Conservation (phyloP, 2,888 invertebrate genomes). For the Nudaria mundana region DNA sequence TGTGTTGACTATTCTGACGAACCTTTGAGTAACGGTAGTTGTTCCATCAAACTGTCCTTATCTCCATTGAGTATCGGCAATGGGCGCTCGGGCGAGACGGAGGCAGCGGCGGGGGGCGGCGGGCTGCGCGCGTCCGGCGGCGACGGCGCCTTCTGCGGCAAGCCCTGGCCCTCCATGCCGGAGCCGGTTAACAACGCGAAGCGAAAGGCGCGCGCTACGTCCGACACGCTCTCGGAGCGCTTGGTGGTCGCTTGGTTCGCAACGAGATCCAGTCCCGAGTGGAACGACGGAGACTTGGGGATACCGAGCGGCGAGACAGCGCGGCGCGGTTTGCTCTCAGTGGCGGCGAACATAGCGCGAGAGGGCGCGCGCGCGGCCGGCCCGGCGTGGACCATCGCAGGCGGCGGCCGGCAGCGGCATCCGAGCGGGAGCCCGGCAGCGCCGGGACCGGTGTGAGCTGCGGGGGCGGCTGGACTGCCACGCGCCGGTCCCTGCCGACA, state of each 20-base stretch:
- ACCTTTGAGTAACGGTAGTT: constrained; percentile 79
- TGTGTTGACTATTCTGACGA: constrained; percentile 35
- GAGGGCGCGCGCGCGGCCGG: constrained; percentile 79
- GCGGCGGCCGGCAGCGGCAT: constrained; percentile 80
- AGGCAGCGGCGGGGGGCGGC: constrained; percentile 53
- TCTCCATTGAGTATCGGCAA: constrained; percentile 52
- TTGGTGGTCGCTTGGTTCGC: constrained; percentile 81
- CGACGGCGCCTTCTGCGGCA: constrained; percentile 65
- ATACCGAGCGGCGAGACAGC: constrained; percentile 85
- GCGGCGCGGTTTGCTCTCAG: constrained; percentile 75
- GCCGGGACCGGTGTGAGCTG: constrained; percentile 74
- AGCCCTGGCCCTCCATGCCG: constrained; percentile 65
- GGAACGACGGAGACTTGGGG: constrained; percentile 94
- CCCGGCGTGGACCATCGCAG: constrained; percentile 81
- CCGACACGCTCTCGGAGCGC: constrained; percentile 71
- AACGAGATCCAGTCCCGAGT: constrained; percentile 91
- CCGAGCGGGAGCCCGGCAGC: constrained; percentile 75
- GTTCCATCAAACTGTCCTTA: constrained; percentile 74
- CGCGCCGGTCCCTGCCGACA: constrained; percentile 53
- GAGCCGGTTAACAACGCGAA: constrained; percentile 66
- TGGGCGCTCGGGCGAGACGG: constrained; percentile 56
- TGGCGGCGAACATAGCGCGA: constrained; percentile 78
- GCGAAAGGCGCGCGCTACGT: constrained; percentile 75
- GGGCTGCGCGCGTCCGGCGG: constrained; percentile 70
- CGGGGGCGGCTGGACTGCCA: constrained; percentile 72